Base-by-base conservation (phyloP, 2,113 vertebrate genomes). In the Arothron firmamentum region DNA sequence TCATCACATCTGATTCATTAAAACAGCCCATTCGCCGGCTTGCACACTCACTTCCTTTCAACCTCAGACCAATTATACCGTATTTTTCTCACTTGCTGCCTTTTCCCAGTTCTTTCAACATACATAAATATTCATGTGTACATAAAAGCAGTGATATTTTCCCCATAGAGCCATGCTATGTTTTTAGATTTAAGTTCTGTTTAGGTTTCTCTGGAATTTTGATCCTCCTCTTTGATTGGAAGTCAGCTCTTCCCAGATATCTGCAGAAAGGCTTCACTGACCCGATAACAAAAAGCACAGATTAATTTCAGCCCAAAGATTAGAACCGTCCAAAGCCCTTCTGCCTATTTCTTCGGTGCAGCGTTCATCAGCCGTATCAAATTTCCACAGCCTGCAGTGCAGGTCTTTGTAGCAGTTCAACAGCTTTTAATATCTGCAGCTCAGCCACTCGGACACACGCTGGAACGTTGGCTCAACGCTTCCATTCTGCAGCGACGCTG, bases 1-100 rank as follows among this genome's bases (percentile, higher is more conserved):
- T 88, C 80, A 84, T 86, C 77, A 76, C 70, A 43, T 79, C 76
- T 73, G 81, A 79, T 82, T 87, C 77, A 87, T 87, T 86, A 84
- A 79, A 78, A 13, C 49, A 52, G 66, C 25, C 53, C 59, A 77
- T 73, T 67, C 67, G 72, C 77, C 69, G 20, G 56, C 70, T 75
- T 84, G 59, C 78, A 72, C 76, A 73, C 75, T 58, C 16, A 21
- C 54, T 81, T 64, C 55, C 75, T 88, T 87, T 85, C 74, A 87
- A 80, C 74, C 66, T 65, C 55, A 31, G 41, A 77, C 76, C 82
- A 85, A 81, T 88, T 87, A 88, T 50, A 8, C 51, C 38, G 31
- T 0, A 48, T 75, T 65, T 56, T 61, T 51, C 61, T 57, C 48
- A 2, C 14, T 70, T 13, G 9, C 23, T 52, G 8, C 3, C n/a